Conservation (phyloP, 2,113 vertebrate genomes). For the Oreochromis spilurus region DNA sequence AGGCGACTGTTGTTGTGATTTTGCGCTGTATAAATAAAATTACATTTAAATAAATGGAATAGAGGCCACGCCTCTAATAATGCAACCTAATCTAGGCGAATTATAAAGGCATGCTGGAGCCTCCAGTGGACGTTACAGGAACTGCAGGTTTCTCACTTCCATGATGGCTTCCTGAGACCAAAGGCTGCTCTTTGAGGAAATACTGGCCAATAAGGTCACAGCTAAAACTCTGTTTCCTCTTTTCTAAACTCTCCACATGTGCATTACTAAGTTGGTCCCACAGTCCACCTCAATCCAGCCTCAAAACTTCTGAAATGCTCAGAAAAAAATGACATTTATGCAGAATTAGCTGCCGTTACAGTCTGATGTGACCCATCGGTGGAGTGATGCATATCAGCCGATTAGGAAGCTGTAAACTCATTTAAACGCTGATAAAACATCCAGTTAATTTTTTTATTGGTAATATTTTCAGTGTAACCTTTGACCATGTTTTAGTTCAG, state of each 20-base stretch:
- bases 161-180: not conserved
- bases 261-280: not conserved
- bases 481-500: not conserved
- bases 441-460: not conserved
- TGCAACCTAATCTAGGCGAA: fast-evolving
- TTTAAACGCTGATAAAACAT: not conserved
- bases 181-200: not conserved
- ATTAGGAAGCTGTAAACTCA: not conserved
- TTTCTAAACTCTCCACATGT: not conserved
- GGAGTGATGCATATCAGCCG: fast-evolving
- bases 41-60: not conserved
- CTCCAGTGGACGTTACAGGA: not conserved
- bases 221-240: fast-evolving
- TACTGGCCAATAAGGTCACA: not conserved
- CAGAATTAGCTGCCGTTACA: not conserved
- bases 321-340: not conserved
- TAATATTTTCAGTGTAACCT: not conserved
- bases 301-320: not conserved
- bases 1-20: not conserved
- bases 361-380: not conserved
- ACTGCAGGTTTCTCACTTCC: not conserved
- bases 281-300: fast-evolving
- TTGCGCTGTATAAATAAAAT: not conserved
- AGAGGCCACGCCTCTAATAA: not conserved
- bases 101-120: not conserved